Evolutionary conservation across 2,888 invertebrate species (phyloP), one percentile per base, ranked within the genome.

Genomic region (Andrena flavipes): DNA sequence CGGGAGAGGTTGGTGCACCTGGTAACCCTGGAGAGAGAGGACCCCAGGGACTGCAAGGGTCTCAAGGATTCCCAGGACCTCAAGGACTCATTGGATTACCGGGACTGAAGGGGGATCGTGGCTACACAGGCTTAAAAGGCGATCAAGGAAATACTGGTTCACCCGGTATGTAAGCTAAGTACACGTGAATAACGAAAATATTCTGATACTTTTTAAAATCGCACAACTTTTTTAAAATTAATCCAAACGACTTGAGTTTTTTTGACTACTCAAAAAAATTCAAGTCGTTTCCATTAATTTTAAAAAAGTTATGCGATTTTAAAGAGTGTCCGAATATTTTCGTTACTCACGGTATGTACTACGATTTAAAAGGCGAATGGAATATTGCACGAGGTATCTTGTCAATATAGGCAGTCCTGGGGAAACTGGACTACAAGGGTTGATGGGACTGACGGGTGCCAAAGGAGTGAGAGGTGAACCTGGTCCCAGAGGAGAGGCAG

Each of bases 21-120:
- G 98, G 98, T 0, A 95, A 95, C 1, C 95, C 96, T 2, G 98
- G 97, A 51, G 97, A 97, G 88, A 94, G 97, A 80, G 98, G 98
- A 1, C 95, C 95, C 26, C 95, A 96, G 33, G 98, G 98, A 2
- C 94, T 96, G 5, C 96, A 96, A 87, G 97, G 97, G 0, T 90
- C 95, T 0, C 96, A 96, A 89, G 97, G 97, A 0, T 95, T 96
- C 67, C 95, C 96, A 0, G 97, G 97, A 0, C 95, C 96, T 23
- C 96, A 95, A 74, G 97, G 97, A 0, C 92, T 96, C 67, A 94
- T 96, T 26, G 97, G 97, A 67, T 94, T 96, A 91, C 95, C 96
- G 2, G 97, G 97, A 3, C 90, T 95, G 0, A 97, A 97, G 91
- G 97, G 97, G 33, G 97, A 96, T 83, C 95, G 97, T 87, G 97